phyloP scores from a whole-genome alignment of 2,113 vertebrate species.

The Camelus bactrianus region DNA sequence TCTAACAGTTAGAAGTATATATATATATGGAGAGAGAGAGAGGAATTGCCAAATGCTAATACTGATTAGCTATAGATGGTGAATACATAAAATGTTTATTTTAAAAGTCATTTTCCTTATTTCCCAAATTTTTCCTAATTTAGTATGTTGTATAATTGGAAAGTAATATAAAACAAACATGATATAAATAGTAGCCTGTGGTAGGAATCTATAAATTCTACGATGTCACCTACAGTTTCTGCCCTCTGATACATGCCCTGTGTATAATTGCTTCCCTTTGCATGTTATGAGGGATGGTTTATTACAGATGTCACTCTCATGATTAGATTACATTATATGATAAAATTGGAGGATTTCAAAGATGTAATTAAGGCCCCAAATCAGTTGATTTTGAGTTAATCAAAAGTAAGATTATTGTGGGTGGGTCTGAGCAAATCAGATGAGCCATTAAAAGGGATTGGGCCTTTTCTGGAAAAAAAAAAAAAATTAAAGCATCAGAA shows the following conservation, averaged over 20 bases:
- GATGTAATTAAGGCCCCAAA: background rate
- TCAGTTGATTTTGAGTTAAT: background rate
- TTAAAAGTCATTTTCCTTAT: background rate
- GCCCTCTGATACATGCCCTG: background rate
- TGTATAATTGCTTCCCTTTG: background rate
- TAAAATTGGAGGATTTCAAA: background rate
- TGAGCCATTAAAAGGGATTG: background rate
- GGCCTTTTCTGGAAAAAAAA: background rate
- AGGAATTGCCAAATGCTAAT: background rate
- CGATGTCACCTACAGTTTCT: background rate
- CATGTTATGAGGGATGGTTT: background rate
- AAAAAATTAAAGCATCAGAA: background rate
- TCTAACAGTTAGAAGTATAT: background rate
- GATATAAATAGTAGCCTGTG: background rate
- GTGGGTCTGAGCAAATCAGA: background rate
- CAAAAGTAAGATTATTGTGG: constrained; percentile 3
- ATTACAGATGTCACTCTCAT: background rate
- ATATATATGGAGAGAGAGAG: background rate
- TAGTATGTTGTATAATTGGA: background rate
- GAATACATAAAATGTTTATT: background rate
- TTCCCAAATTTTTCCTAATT: background rate
- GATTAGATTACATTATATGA: background rate
- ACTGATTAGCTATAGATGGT: background rate
- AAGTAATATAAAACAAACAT: constrained; percentile 1
- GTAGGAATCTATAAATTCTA: background rate